Conservation (phyloP, 2,797 vertebrate species). For the Smutsia temminckii region DNA sequence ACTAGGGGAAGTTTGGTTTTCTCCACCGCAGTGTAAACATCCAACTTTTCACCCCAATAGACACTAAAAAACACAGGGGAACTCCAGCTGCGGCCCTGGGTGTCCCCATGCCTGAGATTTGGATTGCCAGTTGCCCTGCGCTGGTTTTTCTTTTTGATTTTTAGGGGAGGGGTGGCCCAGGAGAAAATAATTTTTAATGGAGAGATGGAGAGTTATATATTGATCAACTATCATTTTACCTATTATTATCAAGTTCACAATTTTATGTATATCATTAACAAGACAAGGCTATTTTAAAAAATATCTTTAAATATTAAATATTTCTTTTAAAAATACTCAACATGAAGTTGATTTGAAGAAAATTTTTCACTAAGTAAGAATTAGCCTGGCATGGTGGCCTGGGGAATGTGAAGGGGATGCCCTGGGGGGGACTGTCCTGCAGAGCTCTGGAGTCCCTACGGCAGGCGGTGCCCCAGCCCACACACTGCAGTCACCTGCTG, state of each 20-base stretch:
- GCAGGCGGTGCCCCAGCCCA: fast-evolving
- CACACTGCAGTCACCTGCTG: fast-evolving
- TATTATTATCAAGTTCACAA: background rate
- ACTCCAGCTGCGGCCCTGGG: background rate
- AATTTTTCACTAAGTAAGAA: fast-evolving
- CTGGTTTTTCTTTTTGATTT: background rate
- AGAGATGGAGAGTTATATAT: background rate
- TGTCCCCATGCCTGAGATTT: background rate
- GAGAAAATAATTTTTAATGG: background rate
- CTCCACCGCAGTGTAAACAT: fast-evolving
- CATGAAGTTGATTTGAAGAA: background rate
- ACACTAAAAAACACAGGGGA: no score
- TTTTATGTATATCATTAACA: background rate
- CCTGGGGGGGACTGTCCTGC: fast-evolving
- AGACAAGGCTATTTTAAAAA: background rate
- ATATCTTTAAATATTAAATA: background rate
- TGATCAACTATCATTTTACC: background rate
- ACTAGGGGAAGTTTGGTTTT: background rate
- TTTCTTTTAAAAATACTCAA: background rate
- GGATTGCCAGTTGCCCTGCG: fast-evolving
- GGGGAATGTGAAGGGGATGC: fast-evolving
- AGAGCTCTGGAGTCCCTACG: fast-evolving
- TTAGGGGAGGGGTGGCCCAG: fast-evolving
- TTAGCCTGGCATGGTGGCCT: fast-evolving
- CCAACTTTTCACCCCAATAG: background rate